A percentile compares a stretch with the other conserved stretches of the same genome.
phyloP scores from a whole-genome alignment of 1,140 invertebrate genomes.

The Drosophila ohnishii region DNA sequence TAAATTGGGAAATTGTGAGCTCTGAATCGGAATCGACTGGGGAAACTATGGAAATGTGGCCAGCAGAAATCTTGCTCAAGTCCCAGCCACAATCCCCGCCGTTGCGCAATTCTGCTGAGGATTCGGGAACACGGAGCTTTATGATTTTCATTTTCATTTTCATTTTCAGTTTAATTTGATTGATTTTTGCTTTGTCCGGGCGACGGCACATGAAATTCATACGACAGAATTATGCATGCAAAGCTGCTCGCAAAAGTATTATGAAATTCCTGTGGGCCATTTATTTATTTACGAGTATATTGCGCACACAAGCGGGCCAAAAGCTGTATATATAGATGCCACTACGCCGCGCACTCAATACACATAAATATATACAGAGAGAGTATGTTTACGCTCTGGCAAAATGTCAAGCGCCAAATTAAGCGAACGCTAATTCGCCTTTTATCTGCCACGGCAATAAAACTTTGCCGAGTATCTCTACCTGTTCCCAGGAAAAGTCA shows the following conservation, averaged over 20 bases:
- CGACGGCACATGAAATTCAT: conserved; percentile 56
- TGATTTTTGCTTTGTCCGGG: conserved; percentile 69
- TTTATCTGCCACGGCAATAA: conserved; percentile 60
- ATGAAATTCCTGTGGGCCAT: conserved; percentile 60
- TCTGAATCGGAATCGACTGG: conserved; percentile 4
- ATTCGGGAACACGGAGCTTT: conserved; percentile 9
- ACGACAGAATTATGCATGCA: conserved; percentile 64
- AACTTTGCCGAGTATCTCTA: conserved; percentile 36
- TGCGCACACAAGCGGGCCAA: conserved; percentile 6
- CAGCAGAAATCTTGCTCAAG: conserved; percentile 32
- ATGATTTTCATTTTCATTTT: conserved; percentile 70
- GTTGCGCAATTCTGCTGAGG: background rate
- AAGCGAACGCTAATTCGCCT: conserved; percentile 64
- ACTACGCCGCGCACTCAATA: conserved; percentile 5
- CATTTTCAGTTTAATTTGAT: conserved; percentile 74
- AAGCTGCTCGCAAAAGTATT: conserved; percentile 58
- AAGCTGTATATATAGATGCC: conserved; percentile 12
- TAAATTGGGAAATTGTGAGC: conserved; percentile 54
- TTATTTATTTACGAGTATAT: conserved; percentile 62
- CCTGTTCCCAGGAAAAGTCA: conserved; percentile 57
- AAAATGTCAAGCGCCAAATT: conserved; percentile 50
- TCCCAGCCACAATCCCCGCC: conserved; percentile 18
- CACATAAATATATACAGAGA: background rate
- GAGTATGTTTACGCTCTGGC: background rate
- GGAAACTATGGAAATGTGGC: conserved; percentile 35